Evolutionary conservation across 2,888 invertebrate genomes (phyloP).

Genomic region (Drosophila fulvimacula): DNA sequence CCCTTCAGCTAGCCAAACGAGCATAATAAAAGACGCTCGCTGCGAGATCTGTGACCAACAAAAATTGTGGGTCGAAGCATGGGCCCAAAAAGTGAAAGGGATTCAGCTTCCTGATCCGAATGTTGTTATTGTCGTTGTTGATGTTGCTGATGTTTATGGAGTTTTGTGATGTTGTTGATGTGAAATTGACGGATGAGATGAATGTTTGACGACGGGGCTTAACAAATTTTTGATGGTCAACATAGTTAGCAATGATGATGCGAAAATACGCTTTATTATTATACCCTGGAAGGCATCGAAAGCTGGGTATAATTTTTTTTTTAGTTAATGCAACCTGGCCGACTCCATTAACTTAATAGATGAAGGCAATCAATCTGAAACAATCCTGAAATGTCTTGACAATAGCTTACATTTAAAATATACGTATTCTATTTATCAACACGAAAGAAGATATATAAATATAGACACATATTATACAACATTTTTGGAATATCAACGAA

Average conservation of each 20-base stretch:
- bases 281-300: background rate
- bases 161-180: conserved; percentile 22
- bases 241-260: conserved; percentile 6
- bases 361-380: background rate
- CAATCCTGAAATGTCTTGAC: too few species aligned
- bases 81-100: conserved; percentile 81
- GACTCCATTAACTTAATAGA: background rate
- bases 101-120: conserved; percentile 73
- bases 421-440: too few species aligned
- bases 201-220: conserved; percentile 8
- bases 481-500: background rate
- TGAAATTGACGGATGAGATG: conserved; percentile 32
- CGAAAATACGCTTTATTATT: conserved; percentile 1
- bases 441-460: too few species aligned
- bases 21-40: conserved; percentile 36
- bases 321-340: too few species aligned
- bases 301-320: background rate
- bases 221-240: conserved; percentile 26
- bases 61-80: conserved; percentile 48
- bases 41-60: conserved; percentile 31
- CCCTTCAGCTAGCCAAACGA: conserved; percentile 4
- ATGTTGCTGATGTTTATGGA: background rate
- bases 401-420: too few species aligned
- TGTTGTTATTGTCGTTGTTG: background rate
- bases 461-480: background rate